Evolutionary conservation across 2,888 invertebrate genomes (phyloP).

Genomic region (Calameuta filiformis): DNA sequence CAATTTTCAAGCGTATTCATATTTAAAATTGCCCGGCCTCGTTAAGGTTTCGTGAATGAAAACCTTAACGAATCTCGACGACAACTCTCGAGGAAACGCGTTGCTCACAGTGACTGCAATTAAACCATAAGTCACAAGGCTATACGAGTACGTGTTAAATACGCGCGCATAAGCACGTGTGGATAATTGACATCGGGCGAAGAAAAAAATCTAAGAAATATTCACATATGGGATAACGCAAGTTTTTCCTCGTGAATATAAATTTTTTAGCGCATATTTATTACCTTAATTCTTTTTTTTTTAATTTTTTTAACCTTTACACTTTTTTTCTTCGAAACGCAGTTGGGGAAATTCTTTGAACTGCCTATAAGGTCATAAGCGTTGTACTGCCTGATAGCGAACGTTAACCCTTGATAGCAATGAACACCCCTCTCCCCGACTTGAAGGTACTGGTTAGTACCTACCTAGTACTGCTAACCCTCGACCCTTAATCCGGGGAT

Average conservation of each 20-base stretch:
- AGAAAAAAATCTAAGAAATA: not conserved
- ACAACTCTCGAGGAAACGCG: not conserved
- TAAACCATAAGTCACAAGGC: conserved; percentile 1
- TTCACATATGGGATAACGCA: not conserved
- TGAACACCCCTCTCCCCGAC: not conserved
- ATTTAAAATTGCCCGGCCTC: conserved; percentile 3
- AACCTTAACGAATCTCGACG: conserved; percentile 7
- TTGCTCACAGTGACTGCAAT: conserved; percentile 2
- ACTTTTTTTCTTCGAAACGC: not conserved
- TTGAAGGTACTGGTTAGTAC: not conserved
- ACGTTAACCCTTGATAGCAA: not conserved
- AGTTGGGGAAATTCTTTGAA: not conserved
- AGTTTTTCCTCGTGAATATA: not conserved
- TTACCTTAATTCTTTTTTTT: not conserved
- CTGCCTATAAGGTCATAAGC: not conserved
- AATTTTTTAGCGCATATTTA: not conserved
- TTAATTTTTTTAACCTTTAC: not conserved
- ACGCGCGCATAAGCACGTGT: not conserved
- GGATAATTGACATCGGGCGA: not conserved
- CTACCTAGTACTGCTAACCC: conserved; percentile 9
- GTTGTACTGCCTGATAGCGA: not conserved
- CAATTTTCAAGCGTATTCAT: not conserved
- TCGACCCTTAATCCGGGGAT: conserved; percentile 39
- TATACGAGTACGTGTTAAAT: not conserved
- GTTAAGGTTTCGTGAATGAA: not conserved